Evolutionary conservation across 2,888 invertebrate species (phyloP).

Genomic region (Onchidella celtica): DNA sequence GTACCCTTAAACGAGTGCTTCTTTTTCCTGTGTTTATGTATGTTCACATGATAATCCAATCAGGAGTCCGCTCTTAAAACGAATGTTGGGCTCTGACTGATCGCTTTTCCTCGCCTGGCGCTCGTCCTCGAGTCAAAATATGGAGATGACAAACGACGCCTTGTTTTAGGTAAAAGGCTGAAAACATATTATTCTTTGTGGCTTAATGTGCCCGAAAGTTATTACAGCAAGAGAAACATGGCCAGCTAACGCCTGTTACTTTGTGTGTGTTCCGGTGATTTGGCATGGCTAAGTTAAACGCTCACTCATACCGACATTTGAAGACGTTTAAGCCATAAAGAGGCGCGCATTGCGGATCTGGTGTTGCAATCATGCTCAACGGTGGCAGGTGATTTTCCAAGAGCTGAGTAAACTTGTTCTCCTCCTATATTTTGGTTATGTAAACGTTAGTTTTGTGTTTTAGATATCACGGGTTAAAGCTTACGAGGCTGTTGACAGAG

Average conservation of each 20-base stretch:
- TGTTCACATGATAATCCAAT: constrained; percentile 36
- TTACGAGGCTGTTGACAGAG: constrained; percentile 25
- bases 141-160: constrained; percentile 23
- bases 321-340: constrained; percentile 35
- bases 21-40: constrained; percentile 18
- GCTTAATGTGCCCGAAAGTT: constrained; percentile 29
- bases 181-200: constrained; percentile 31
- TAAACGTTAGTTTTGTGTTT: constrained; percentile 31
- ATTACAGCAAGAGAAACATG: constrained; percentile 5
- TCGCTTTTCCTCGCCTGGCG: neutral
- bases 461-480: neutral
- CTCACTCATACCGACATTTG: constrained; percentile 18
- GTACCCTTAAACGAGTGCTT: constrained; percentile 34
- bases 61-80: constrained; percentile 12
- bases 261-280: constrained; percentile 42
- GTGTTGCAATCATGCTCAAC: constrained; percentile 14
- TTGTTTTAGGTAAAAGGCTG: neutral
- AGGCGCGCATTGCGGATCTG: constrained; percentile 14
- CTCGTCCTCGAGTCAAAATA: constrained; percentile 26
- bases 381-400: constrained; percentile 14
- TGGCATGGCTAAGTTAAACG: constrained; percentile 15
- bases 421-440: constrained; percentile 13
- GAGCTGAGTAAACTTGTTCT: neutral
- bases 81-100: neutral
- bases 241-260: neutral